Conservation (phyloP, 2,888 invertebrate species). For the Conchocele bisecta region DNA sequence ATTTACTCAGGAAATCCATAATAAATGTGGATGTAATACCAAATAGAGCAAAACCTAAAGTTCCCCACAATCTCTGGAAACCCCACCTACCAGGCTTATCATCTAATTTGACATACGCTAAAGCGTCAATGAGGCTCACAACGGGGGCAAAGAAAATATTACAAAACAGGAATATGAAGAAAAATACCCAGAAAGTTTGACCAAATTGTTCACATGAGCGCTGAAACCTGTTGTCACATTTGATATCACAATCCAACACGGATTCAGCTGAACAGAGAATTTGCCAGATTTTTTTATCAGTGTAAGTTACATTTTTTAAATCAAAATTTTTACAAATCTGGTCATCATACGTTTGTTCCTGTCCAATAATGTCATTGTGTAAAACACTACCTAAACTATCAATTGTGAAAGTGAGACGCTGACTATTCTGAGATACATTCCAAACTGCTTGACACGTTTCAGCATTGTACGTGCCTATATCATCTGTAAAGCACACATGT, state of each 20-base stretch:
- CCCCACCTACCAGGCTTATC: slow-evolving; percentile 88
- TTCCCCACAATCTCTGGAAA: slow-evolving; percentile 93
- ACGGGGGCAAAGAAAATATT: slow-evolving; percentile 92
- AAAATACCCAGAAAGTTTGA: slow-evolving; percentile 90
- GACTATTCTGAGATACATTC: slow-evolving; percentile 33
- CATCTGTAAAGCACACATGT: slow-evolving; percentile 57
- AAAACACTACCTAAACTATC: slow-evolving; percentile 27
- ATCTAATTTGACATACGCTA: slow-evolving; percentile 93
- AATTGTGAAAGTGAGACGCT: slow-evolving; percentile 25
- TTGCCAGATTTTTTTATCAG: slow-evolving; percentile 61
- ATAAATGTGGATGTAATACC: slow-evolving; percentile 77
- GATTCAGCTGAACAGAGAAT: slow-evolving; percentile 67
- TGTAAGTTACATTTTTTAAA: slow-evolving; percentile 63
- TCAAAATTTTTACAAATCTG: slow-evolving; percentile 65
- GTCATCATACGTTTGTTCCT: slow-evolving; percentile 8
- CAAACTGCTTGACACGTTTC: slow-evolving; percentile 44
- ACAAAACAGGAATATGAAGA: slow-evolving; percentile 90
- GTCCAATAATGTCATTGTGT: slow-evolving; percentile 24
- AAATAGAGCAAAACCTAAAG: slow-evolving; percentile 89
- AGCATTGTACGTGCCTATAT: slow-evolving; percentile 19
- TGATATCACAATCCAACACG: slow-evolving; percentile 62
- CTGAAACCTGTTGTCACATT: slow-evolving; percentile 46
- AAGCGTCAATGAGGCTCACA: slow-evolving; percentile 95
- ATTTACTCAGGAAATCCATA: slow-evolving; percentile 67
- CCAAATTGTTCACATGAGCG: slow-evolving; percentile 25